Evolutionary conservation across 2,888 invertebrate genomes (phyloP), one percentile per base, ranked within the genome.

Genomic region (Leptinotarsa tumamoca): DNA sequence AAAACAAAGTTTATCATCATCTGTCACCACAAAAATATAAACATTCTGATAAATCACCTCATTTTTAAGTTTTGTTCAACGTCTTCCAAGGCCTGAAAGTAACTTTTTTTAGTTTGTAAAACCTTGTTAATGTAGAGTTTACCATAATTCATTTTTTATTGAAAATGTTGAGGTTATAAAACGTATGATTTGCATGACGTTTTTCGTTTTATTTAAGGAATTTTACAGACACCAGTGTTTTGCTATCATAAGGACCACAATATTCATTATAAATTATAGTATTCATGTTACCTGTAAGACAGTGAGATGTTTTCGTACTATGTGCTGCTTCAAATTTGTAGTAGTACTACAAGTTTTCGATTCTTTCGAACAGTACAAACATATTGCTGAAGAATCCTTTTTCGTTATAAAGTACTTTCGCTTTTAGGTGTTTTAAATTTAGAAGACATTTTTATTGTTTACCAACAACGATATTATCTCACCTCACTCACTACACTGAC

Each of bases 351-450:
- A 67, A 0, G 49, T 49, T 67, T 67, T 52, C 15, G 50, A 67
- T 21, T n/a, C 13, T 67, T 67, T 67, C 4, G 67, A n/a, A 67
- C 67, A 67, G 5, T 67, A 67, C 14, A 43, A 50, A n/a, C 67
- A 67, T 13, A 13, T 49, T 67, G 67, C 67, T 67, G 2, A 51
- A 51, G 18, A 18, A 18, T 18, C 51, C 5, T 51, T 51, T 51
- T 51, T 51, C 15, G 10, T 51, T 15, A 51, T 14, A 17, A 51
- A 51, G 10, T 51, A 51, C 51, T 51, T 4, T 51, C 5, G 14
- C 17, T 51, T 51, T 51, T 17, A 51, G 51, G 51, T 51, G 51
- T 51, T 51, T 51, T 51, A 17, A 5, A 1, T 1, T 10, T 51
- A 13, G 14, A 51, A 51, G 15, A 51, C 51, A 51, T 51, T 51